These are phyloP conservation scores for Epinephelus malabaricus DNA, from an alignment of 2,797 vertebrate genomes.

Conservation along the genomic window DNA sequence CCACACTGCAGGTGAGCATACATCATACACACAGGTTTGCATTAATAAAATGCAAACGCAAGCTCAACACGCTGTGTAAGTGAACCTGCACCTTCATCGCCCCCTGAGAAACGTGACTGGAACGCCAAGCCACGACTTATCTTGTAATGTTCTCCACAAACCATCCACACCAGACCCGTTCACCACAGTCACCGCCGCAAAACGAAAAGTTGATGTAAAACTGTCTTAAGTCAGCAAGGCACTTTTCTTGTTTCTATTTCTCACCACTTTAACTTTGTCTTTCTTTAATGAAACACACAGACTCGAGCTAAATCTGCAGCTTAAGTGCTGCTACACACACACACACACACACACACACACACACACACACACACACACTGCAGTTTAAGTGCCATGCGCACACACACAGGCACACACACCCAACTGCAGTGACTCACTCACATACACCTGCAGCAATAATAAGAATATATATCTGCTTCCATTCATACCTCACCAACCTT, in stretches of 20 bases:
- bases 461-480: slow-evolving; percentile 22
- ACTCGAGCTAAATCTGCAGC: slow-evolving; percentile 34
- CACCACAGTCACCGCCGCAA: slow-evolving; percentile 54
- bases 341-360: background rate
- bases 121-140: slow-evolving; percentile 24
- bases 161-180: slow-evolving; percentile 23
- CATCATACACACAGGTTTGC: slow-evolving; percentile 11
- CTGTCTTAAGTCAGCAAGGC: slow-evolving; percentile 51
- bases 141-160: slow-evolving; percentile 38
- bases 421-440: slow-evolving; percentile 33
- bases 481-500: slow-evolving; percentile 29
- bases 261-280: slow-evolving; percentile 19
- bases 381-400: background rate
- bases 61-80: slow-evolving; percentile 4
- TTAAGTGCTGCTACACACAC: slow-evolving; percentile 27
- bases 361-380: background rate
- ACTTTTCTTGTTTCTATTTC: slow-evolving; percentile 37
- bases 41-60: slow-evolving; percentile 33
- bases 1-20: slow-evolving; percentile 43
- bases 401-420: slow-evolving; percentile 11
- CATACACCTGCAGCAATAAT: slow-evolving; percentile 41
- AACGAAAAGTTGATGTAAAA: slow-evolving; percentile 49
- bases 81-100: slow-evolving; percentile 16
- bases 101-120: background rate
- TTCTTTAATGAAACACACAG: slow-evolving; percentile 33